Evolutionary conservation across 2,797 vertebrate genomes (phyloP).

Genomic region (Lithobates sylvaticus): DNA sequence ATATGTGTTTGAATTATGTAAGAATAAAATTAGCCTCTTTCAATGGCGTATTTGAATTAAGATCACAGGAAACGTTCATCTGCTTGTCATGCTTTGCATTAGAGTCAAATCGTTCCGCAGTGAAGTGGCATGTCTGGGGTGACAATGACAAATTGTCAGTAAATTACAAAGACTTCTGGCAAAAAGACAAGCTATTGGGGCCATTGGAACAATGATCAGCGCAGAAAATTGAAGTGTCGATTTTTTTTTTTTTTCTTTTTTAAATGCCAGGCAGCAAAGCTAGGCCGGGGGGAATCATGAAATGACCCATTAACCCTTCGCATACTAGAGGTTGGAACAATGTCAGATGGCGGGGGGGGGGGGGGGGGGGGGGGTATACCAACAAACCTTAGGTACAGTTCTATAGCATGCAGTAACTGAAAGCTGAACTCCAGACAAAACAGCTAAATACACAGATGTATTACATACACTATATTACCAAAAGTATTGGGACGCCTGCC

Average conservation of each 20-base stretch:
- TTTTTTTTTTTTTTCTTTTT: neutral
- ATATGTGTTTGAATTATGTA: slow-evolving; percentile 69
- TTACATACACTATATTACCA: too few species aligned
- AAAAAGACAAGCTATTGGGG: slow-evolving; percentile 56
- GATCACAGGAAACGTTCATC: slow-evolving; percentile 78
- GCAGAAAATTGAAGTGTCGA: slow-evolving; percentile 45
- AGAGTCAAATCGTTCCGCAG: slow-evolving; percentile 77
- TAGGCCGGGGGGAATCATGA: too few species aligned
- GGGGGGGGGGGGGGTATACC: too few species aligned
- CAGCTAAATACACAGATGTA: too few species aligned
- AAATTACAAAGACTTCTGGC: slow-evolving; percentile 72
- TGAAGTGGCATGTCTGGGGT: slow-evolving; percentile 79
- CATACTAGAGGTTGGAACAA: too few species aligned
- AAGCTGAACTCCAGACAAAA: too few species aligned
- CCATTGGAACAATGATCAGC: slow-evolving; percentile 56
- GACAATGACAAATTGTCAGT: slow-evolving; percentile 85
- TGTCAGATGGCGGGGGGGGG: too few species aligned
- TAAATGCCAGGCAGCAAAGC: neutral
- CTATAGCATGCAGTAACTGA: too few species aligned
- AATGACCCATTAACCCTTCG: slow-evolving; percentile 6
- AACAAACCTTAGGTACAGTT: too few species aligned
- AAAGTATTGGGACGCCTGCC: too few species aligned
- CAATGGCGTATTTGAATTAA: slow-evolving; percentile 75
- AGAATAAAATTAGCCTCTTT: slow-evolving; percentile 75
- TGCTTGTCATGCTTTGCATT: slow-evolving; percentile 74